Evolutionary conservation across 2,113 vertebrate genomes (phyloP).

Genomic region (Tinamus guttatus): DNA sequence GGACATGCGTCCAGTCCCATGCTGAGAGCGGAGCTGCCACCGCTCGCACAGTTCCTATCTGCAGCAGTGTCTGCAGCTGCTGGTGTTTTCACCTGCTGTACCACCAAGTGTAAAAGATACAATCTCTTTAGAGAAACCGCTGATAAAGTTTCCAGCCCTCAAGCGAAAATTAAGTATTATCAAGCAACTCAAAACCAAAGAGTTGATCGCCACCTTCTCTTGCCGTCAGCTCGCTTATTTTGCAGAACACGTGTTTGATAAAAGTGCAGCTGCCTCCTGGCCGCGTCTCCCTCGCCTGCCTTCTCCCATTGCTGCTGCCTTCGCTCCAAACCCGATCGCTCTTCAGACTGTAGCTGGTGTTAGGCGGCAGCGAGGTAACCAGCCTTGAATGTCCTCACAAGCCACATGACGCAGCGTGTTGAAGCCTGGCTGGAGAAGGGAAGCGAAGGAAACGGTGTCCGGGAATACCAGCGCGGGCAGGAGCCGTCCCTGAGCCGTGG

Average conservation of each 20-base stretch:
- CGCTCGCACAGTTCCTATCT: accelerated
- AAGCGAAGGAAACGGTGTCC: background rate
- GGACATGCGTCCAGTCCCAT: background rate
- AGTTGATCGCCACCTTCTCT: background rate
- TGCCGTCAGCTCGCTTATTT: background rate
- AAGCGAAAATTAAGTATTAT: background rate
- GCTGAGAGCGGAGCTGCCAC: background rate
- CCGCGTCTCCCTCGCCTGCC: background rate
- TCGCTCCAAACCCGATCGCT: background rate
- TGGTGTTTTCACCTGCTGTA: background rate
- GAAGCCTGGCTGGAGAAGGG: background rate
- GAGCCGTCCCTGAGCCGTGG: background rate
- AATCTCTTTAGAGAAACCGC: background rate
- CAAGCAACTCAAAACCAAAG: background rate
- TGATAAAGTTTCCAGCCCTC: conserved; percentile 5
- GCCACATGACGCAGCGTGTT: background rate
- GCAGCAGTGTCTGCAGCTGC: background rate
- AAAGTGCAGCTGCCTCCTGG: background rate
- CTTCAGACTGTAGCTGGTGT: background rate
- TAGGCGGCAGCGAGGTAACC: background rate
- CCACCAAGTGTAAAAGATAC: background rate
- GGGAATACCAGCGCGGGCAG: background rate
- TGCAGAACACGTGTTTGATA: background rate
- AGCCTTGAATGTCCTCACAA: background rate
- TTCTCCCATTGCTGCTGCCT: background rate